These are phyloP conservation scores for Poeciliopsis infans DNA, from an alignment of 2,797 vertebrate genomes.

Conservation along the genomic window DNA sequence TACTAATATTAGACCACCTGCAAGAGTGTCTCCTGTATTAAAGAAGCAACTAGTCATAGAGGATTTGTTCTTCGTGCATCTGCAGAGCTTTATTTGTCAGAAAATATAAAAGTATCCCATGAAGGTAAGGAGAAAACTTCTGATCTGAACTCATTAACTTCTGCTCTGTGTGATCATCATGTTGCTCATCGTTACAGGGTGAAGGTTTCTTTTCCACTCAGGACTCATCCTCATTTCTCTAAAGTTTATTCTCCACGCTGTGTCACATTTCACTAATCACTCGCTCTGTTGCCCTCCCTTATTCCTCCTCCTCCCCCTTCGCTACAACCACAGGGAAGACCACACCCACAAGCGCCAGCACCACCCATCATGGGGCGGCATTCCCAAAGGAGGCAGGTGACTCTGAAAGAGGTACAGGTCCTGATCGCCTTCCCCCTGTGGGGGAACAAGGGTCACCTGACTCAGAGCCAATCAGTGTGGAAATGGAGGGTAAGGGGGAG, in stretches of 20 bases:
- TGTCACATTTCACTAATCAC: conserved; percentile 82
- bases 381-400: conserved; percentile 85
- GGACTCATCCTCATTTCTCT: conserved; percentile 66
- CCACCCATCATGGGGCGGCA: conserved; percentile 81
- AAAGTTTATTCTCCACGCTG: conserved; percentile 63
- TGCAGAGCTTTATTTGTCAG: not conserved
- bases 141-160: not conserved
- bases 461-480: conserved; percentile 88
- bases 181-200: conserved; percentile 47
- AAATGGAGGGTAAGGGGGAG: conserved; percentile 90
- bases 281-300: conserved; percentile 77
- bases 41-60: not conserved
- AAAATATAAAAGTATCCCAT: not conserved
- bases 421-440: conserved; percentile 81
- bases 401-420: conserved; percentile 85
- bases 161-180: conserved; percentile 47
- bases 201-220: conserved; percentile 49
- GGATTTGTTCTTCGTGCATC: not conserved
- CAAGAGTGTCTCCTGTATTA: not conserved
- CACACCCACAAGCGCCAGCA: conserved; percentile 82
- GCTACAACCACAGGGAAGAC: conserved; percentile 83
- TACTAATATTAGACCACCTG: not conserved
- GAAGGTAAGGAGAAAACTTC: not conserved
- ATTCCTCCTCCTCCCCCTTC: conserved; percentile 58
- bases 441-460: conserved; percentile 85